phyloP scores from a whole-genome alignment of 2,797 vertebrate genomes.

The Coracias cyanogaster region DNA sequence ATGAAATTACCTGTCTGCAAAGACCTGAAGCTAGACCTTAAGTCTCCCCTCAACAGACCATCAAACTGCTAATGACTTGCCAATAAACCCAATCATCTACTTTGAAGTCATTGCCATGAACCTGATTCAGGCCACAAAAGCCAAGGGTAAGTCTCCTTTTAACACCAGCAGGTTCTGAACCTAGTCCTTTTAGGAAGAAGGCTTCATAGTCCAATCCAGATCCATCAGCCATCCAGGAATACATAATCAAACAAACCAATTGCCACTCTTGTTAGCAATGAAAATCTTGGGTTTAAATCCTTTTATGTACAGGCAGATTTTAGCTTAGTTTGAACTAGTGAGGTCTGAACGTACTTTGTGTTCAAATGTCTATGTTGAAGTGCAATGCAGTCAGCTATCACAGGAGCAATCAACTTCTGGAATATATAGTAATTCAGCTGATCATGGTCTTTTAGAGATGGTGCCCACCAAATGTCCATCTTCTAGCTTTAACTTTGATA shows the following conservation, averaged over 20 bases:
- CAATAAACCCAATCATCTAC: neutral
- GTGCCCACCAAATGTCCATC: neutral
- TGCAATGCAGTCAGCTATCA: neutral
- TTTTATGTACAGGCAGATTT: neutral
- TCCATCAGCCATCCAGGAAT: neutral
- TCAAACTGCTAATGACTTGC: neutral
- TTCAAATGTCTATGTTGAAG: conserved; percentile 2
- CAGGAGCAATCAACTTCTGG: neutral
- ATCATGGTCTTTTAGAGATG: conserved; percentile 31
- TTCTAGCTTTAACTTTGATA: conserved; percentile 37
- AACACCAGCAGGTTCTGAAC: neutral
- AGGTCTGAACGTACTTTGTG: neutral
- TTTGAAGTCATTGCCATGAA: neutral
- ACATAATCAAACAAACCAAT: neutral
- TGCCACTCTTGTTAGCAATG: neutral
- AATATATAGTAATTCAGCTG: neutral
- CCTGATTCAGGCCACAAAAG: neutral
- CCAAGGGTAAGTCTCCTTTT: neutral
- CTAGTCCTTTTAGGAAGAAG: neutral
- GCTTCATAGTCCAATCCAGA: neutral
- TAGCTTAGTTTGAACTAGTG: neutral
- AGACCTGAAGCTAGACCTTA: neutral
- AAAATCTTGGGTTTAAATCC: neutral
- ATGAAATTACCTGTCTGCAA: neutral
- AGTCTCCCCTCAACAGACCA: neutral